A percentile compares a stretch with the other conserved stretches of the same genome.
Conservation (phyloP, 2,888 invertebrate species). For the Emmelina monodactyla region DNA sequence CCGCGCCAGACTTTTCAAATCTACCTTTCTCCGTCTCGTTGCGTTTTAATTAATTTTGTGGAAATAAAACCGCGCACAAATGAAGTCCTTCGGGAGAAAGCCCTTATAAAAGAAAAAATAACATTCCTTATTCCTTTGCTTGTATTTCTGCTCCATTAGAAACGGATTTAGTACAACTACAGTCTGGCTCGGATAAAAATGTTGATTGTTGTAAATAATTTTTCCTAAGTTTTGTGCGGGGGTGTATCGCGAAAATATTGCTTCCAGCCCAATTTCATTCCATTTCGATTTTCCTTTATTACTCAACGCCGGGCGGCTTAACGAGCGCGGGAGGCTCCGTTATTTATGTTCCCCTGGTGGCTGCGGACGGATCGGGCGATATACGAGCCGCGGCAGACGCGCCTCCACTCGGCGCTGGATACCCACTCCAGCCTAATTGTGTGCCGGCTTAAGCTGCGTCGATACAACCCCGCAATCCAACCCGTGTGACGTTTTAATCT, state of each 20-base stretch:
- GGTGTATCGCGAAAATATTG: constrained; percentile 59
- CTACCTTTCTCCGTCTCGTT: no score
- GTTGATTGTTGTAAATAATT: no score
- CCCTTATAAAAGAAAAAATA: constrained; percentile 39
- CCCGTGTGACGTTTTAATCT: constrained; percentile 41
- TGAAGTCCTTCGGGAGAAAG: constrained; percentile 36
- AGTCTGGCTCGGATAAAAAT: no score
- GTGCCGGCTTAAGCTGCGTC: constrained; percentile 49
- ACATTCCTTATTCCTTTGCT: constrained; percentile 34
- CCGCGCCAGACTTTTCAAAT: no score
- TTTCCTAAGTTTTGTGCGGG: no score
- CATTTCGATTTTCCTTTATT: constrained; percentile 67
- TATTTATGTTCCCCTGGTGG: constrained; percentile 65
- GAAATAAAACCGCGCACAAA: constrained; percentile 41
- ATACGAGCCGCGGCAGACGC: constrained; percentile 45
- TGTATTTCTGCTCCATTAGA: no score
- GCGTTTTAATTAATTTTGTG: constrained; percentile 47
- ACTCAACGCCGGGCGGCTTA: constrained; percentile 62
- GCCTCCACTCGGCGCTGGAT: constrained; percentile 43
- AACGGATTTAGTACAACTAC: constrained; percentile 46
- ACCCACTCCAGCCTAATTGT: constrained; percentile 56
- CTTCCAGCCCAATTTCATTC: constrained; percentile 63
- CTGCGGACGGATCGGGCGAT: constrained; percentile 59
- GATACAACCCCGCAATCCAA: constrained; percentile 36
- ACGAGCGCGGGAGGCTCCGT: constrained; percentile 59